Evolutionary conservation across 2,113 vertebrate genomes (phyloP).

Genomic region (Poicephalus gulielmi): DNA sequence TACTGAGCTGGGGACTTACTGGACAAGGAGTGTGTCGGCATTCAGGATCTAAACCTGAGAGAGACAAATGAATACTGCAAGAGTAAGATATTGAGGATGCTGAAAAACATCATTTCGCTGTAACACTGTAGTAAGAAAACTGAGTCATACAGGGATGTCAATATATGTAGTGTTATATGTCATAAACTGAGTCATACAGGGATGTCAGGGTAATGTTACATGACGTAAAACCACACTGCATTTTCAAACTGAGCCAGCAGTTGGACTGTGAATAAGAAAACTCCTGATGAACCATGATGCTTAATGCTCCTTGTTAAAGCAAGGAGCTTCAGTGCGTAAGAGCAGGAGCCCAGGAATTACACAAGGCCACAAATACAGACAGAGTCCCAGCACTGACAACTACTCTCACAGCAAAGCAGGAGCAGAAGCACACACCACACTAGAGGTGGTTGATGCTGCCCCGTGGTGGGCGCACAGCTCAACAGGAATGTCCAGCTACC

Average conservation of each 20-base stretch:
- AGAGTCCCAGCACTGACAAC: not conserved
- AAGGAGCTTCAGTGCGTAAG: not conserved
- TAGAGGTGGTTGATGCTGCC: not conserved
- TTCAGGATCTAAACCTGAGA: constrained; percentile 16
- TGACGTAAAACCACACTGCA: not conserved
- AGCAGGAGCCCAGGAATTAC: not conserved
- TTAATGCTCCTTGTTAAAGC: not conserved
- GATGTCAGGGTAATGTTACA: not conserved
- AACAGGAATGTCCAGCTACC: not conserved
- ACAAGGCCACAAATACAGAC: not conserved
- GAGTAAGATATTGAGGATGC: not conserved
- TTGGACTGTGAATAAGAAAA: not conserved
- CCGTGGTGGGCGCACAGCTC: not conserved
- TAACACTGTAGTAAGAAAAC: not conserved
- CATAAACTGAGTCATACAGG: not conserved
- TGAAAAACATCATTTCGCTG: not conserved
- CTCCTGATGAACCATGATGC: not conserved
- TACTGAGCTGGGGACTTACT: constrained; percentile 19
- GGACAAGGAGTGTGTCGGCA: constrained; percentile 28
- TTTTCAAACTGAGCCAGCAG: not conserved
- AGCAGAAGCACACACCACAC: not conserved
- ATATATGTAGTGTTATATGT: not conserved
- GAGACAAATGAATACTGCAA: not conserved
- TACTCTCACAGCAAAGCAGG: not conserved
- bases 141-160: not conserved